A percentile compares a stretch with the other conserved stretches of the same genome.
Evolutionary conservation across 2,113 vertebrate genomes (phyloP).

Genomic region (Neogobius melanostomus): DNA sequence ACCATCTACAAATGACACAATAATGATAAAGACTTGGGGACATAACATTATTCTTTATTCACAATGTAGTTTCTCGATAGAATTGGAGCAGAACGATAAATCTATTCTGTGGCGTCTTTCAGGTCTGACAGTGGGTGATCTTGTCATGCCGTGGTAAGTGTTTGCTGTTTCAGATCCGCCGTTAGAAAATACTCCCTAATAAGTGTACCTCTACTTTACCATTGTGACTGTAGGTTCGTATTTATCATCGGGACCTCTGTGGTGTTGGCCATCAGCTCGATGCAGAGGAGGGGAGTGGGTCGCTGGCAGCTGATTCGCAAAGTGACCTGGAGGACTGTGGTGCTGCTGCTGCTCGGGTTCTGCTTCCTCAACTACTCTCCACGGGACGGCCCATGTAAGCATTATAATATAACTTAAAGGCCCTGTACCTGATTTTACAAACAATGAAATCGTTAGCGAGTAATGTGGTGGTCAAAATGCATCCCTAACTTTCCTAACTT

Average conservation of each 20-base stretch:
- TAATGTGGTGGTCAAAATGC: too few relatives aligned
- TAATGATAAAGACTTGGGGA: constrained; percentile 53
- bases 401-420: neutral
- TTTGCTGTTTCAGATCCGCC: neutral
- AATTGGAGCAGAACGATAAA: neutral
- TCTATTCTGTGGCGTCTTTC: constrained; percentile 32
- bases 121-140: constrained; percentile 83
- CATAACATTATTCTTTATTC: constrained; percentile 44
- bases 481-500: too few relatives aligned
- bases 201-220: neutral
- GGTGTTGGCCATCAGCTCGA: constrained; percentile 70
- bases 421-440: too few relatives aligned
- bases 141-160: constrained; percentile 83
- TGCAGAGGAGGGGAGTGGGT: constrained; percentile 66
- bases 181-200: too few relatives aligned
- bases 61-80: constrained; percentile 12
- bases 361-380: constrained; percentile 80
- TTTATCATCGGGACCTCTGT: constrained; percentile 79
- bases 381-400: constrained; percentile 68
- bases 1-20: constrained; percentile 55
- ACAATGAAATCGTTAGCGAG: too few relatives aligned
- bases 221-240: constrained; percentile 68
- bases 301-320: constrained; percentile 67
- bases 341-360: constrained; percentile 69
- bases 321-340: constrained; percentile 64